Base-by-base conservation (phyloP, 2,113 vertebrate species). In the Salvelinus fontinalis region DNA sequence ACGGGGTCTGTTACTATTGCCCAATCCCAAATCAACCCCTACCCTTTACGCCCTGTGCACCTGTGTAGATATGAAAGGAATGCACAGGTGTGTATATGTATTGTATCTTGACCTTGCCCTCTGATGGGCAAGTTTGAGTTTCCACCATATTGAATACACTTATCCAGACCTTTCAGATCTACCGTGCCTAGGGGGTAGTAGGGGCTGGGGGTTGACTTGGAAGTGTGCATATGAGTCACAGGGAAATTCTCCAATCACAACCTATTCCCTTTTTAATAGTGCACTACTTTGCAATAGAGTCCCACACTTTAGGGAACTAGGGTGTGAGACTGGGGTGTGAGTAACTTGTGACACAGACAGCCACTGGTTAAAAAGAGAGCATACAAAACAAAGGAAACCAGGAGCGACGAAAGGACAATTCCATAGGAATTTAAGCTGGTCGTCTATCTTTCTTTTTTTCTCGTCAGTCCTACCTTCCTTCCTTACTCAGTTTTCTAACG, bases 361-460 rank as follows among this genome's bases (percentile, higher is more conserved):
- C n/a, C 34, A 44, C 60, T 48, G 39, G 65, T 74, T 76, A 65
- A 67, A 84, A 82, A 88, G 62, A 84, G 76, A 83, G 75, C 78
- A 59, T 62, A 78, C 88, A 87, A 80, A 86, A 90, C 89, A 78
- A 83, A 74, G 75, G 77, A 70, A 82, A 34, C 67, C 74, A 80
- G 83, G 85, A 84, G 75, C 70, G 68, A 85, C 75, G 74, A 54
- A 57, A 73, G 49, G 83, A 91, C 92, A 94, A 96, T 97, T 97
- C 96, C 96, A 96, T 95, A 96, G 97, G 96, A 96, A 97, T 96
- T 90, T 94, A 93, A 90, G 91, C 89, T 79, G 84, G 83, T 84
- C 81, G 59, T 65, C 54, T 67, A 70, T 75, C 67, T 86, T 16
- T 44, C 39, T 44, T 44, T 44, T 73, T 81, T 77, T 84, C 81